phyloP scores from a whole-genome alignment of 2,888 invertebrate species.

The Apotomis turbidana region DNA sequence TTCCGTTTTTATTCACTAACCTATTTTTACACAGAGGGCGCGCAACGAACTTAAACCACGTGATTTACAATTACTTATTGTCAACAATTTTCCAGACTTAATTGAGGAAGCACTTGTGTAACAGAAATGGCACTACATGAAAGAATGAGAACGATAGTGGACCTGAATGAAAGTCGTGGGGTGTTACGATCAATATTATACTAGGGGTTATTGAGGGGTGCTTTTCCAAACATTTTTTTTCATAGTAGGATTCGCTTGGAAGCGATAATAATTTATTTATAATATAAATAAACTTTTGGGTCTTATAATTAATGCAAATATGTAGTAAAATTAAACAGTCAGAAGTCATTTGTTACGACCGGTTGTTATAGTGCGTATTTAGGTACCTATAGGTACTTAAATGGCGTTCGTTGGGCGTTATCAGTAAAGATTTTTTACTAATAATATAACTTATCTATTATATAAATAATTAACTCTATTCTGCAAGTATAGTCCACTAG shows the following conservation, averaged over 20 bases:
- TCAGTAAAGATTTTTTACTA: too few relatives aligned
- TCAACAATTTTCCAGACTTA: constrained; percentile 9
- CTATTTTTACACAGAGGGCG: background rate
- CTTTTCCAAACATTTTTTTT: background rate
- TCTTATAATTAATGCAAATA: too few relatives aligned
- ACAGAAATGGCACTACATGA: constrained; percentile 6
- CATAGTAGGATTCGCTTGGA: background rate
- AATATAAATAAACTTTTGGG: too few relatives aligned
- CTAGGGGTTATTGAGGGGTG: constrained; percentile 32
- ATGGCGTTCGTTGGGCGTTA: too few relatives aligned
- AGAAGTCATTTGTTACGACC: too few relatives aligned
- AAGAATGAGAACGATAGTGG: constrained; percentile 25
- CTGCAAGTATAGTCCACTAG: too few relatives aligned
- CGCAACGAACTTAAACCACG: constrained; percentile 2
- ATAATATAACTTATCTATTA: too few relatives aligned
- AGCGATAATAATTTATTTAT: too few relatives aligned
- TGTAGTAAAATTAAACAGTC: too few relatives aligned
- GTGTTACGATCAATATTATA: constrained; percentile 35
- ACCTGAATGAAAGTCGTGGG: constrained; percentile 33
- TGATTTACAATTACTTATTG: background rate
- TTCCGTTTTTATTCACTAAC: background rate
- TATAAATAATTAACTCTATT: too few relatives aligned
- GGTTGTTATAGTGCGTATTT: too few relatives aligned
- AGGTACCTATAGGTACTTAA: too few relatives aligned
- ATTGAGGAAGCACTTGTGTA: constrained; percentile 16